Evolutionary conservation across 2,113 vertebrate species (phyloP).

Genomic region (Ifrita kowaldi): DNA sequence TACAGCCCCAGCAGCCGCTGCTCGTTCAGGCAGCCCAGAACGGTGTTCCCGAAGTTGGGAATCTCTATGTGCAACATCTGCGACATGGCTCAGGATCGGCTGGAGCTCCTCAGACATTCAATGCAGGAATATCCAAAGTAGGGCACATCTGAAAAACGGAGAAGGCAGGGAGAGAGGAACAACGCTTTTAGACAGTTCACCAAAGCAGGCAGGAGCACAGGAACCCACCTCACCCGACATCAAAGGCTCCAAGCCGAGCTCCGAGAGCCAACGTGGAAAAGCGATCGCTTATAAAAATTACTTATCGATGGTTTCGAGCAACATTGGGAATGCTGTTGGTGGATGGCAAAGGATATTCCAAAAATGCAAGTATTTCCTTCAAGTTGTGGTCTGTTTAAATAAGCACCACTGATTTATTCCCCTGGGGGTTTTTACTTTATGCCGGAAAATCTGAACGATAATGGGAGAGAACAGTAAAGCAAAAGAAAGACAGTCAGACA

Average conservation of each 20-base stretch:
- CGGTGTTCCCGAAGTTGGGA: conserved; percentile 96
- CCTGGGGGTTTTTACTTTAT: background rate
- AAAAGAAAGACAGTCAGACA: background rate
- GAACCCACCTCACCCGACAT: background rate
- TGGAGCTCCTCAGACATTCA: conserved; percentile 73
- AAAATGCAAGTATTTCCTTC: background rate
- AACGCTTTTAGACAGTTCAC: background rate
- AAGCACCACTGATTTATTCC: conserved; percentile 37
- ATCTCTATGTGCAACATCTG: conserved; percentile 98
- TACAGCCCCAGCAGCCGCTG: conserved; percentile 94
- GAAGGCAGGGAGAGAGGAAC: background rate
- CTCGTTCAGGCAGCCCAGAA: conserved; percentile 94
- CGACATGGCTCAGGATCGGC: conserved; percentile 81
- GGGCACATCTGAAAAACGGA: conserved; percentile 80
- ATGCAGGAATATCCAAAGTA: conserved; percentile 63
- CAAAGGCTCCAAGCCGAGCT: background rate
- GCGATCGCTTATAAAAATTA: background rate
- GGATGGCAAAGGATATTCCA: background rate
- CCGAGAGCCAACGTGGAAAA: background rate
- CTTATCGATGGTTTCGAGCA: background rate
- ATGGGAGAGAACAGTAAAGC: conserved; percentile 11
- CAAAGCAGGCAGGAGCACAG: background rate
- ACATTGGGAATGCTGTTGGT: rapidly evolving
- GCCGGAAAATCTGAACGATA: conserved; percentile 34
- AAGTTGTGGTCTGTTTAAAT: conserved; percentile 24